A percentile compares a stretch with the other conserved stretches of the same genome.
Evolutionary conservation across 2,888 invertebrate genomes (phyloP).

Genomic region (Clostera curtula): DNA sequence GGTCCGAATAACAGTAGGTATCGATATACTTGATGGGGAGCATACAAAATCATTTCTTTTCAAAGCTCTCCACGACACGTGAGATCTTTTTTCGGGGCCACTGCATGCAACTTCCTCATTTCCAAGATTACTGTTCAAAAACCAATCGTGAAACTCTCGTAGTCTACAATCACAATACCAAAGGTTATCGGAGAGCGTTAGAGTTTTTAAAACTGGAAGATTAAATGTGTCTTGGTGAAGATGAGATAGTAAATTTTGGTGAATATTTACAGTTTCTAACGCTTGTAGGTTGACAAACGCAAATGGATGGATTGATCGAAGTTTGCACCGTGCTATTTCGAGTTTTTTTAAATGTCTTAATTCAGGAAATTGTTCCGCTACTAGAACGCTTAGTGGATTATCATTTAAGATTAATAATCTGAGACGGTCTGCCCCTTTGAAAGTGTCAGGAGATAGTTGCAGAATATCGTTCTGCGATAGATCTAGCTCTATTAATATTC

Average conservation of each 20-base stretch:
- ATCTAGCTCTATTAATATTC: constrained; percentile 90
- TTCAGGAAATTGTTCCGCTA: constrained; percentile 85
- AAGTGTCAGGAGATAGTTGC: constrained; percentile 84
- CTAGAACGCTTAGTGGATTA: constrained; percentile 84
- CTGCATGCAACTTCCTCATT: constrained; percentile 82
- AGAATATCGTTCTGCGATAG: constrained; percentile 86
- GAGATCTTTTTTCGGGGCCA: constrained; percentile 79
- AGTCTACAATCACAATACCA: constrained; percentile 94
- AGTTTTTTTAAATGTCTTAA: constrained; percentile 86
- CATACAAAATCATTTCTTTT: constrained; percentile 86
- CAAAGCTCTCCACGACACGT: constrained; percentile 83
- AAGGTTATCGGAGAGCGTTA: constrained; percentile 88
- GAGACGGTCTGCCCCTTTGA: constrained; percentile 87
- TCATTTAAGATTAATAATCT: constrained; percentile 85
- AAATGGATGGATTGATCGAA: constrained; percentile 81
- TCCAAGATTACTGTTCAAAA: constrained; percentile 83
- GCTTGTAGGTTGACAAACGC: constrained; percentile 84
- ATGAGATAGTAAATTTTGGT: constrained; percentile 84
- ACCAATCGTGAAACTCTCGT: constrained; percentile 88
- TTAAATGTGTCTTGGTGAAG: constrained; percentile 71
- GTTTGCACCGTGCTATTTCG: constrained; percentile 86
- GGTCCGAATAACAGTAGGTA: constrained; percentile 77
- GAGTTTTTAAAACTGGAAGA: constrained; percentile 79
- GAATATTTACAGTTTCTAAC: constrained; percentile 88
- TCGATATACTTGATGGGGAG: constrained; percentile 79